These are phyloP conservation scores for Bothrops jararaca DNA, from an alignment of 2,113 vertebrate genomes.

Conservation along the genomic window DNA sequence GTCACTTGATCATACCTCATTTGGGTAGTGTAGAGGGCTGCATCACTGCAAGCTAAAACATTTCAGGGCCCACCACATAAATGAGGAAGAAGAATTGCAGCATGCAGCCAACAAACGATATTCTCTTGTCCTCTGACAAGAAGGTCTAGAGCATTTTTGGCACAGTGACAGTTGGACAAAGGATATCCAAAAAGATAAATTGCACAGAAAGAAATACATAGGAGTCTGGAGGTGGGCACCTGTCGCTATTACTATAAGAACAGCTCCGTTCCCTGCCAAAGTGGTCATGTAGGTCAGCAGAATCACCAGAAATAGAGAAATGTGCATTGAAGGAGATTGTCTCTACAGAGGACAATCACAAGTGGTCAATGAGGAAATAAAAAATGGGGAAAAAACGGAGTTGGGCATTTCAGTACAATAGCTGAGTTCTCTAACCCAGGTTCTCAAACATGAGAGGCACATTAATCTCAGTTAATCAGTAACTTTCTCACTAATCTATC, in stretches of 20 bases:
- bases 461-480: not conserved
- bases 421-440: not conserved
- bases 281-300: conserved; percentile 4
- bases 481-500: not conserved
- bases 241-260: not conserved
- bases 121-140: conserved; percentile 46
- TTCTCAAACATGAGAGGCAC: not conserved
- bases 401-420: not conserved
- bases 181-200: conserved; percentile 55
- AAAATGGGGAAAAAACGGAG: not conserved
- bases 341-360: not conserved
- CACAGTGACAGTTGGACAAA: conserved; percentile 44
- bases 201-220: conserved; percentile 47
- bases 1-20: conserved; percentile 35
- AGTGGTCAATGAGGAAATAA: not conserved
- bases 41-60: conserved; percentile 47
- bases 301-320: conserved; percentile 5
- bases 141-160: conserved; percentile 52
- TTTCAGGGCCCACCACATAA: conserved; percentile 40
- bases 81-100: conserved; percentile 55
- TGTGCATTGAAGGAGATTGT: not conserved
- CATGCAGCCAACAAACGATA: conserved; percentile 44
- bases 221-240: not conserved
- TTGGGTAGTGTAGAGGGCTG: conserved; percentile 27
- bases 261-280: not conserved